These are phyloP conservation scores for Leucopsar rothschildi DNA, from an alignment of 2,113 vertebrate genomes.

Conservation along the genomic window DNA sequence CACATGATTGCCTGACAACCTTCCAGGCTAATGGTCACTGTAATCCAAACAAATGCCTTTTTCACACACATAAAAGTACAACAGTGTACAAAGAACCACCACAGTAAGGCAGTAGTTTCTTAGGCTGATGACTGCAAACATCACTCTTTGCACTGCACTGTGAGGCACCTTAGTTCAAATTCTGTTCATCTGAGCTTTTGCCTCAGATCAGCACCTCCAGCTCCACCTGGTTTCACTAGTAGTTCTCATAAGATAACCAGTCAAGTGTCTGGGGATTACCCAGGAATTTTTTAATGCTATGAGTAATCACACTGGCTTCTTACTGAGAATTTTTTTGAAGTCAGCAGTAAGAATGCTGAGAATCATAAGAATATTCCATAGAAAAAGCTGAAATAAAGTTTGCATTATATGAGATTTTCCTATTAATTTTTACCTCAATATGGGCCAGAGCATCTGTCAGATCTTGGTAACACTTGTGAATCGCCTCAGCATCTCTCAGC, in stretches of 20 bases:
- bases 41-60: neutral
- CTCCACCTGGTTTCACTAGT: neutral
- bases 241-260: neutral
- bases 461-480: constrained; percentile 78
- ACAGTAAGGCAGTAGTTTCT: neutral
- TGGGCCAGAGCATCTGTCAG: constrained; percentile 79
- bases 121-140: neutral
- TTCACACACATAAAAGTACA: neutral
- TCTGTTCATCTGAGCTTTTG: neutral
- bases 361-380: neutral
- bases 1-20: neutral
- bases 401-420: neutral
- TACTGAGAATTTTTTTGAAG: neutral
- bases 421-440: constrained; percentile 76
- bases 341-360: neutral
- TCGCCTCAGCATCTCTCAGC: constrained; percentile 71
- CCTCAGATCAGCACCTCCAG: neutral
- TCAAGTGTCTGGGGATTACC: neutral
- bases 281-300: neutral
- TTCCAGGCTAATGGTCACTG: neutral
- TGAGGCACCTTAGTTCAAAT: neutral
- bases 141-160: neutral
- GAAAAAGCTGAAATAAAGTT: neutral
- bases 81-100: neutral
- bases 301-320: neutral